Percentiles rank a stretch among this genome's conserved stretches.
Evolutionary conservation across 2,888 invertebrate genomes (phyloP).

Genomic region (Drosophila emarginata): DNA sequence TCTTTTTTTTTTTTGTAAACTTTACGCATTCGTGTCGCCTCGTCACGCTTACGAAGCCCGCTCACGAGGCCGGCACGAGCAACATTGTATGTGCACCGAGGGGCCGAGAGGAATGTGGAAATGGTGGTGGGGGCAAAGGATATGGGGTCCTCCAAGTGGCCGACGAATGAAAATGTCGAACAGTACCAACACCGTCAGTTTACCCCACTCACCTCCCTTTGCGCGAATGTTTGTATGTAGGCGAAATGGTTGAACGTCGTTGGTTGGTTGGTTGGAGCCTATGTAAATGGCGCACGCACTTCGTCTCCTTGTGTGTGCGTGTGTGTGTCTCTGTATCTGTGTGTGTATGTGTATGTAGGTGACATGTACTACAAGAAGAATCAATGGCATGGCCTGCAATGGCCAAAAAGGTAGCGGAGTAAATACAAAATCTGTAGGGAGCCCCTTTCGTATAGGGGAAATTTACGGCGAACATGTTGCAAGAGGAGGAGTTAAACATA

Average conservation of each 20-base stretch:
- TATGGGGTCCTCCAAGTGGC: conserved; percentile 48
- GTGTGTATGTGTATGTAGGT: conserved; percentile 64
- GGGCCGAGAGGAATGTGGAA: conserved; percentile 11
- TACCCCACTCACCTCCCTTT: conserved; percentile 25
- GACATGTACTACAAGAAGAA: conserved; percentile 68
- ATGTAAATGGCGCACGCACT: conserved; percentile 73
- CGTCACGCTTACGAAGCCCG: conserved; percentile 55
- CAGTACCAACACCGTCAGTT: conserved; percentile 36
- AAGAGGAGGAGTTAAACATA: conserved; percentile 68
- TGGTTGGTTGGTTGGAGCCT: conserved; percentile 71
- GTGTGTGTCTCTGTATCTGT: conserved; percentile 4
- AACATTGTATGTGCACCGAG: conserved; percentile 62
- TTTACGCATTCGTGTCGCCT: conserved; percentile 44
- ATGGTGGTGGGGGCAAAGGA: conserved; percentile 34
- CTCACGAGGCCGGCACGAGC: conserved; percentile 65
- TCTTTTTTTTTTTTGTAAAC: conserved; percentile 61
- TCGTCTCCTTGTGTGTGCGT: conserved; percentile 21
- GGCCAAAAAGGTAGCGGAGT: conserved; percentile 70
- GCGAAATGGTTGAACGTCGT: conserved; percentile 63
- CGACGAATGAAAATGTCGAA: conserved; percentile 70
- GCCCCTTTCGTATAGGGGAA: conserved; percentile 63
- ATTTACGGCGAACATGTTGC: conserved; percentile 77
- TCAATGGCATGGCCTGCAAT: conserved; percentile 47
- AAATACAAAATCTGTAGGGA: conserved; percentile 68
- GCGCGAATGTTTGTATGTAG: conserved; percentile 66